Evolutionary conservation across 2,113 vertebrate genomes (phyloP), one percentile per base, ranked within the genome.

Genomic region (Hydrochoerus hydrochaeris): DNA sequence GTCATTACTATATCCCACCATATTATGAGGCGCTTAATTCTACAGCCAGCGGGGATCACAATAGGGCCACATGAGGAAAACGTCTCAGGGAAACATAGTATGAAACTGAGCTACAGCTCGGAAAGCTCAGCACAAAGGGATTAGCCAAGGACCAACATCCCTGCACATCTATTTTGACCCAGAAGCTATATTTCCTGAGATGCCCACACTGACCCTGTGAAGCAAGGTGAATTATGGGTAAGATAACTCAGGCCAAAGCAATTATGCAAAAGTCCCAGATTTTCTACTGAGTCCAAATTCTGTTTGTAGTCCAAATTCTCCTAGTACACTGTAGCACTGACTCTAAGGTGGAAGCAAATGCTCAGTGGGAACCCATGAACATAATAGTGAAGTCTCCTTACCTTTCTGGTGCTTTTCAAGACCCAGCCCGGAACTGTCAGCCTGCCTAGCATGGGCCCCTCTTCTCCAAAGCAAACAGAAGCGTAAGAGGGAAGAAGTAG

Each of bases 381-480:
- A 26, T 35, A 65, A 77, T 26, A 52, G 32, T 85, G 49, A 86
- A 38, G 38, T 13, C 4, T 44, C 60, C 46, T 93, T 65, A 0
- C 24, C 85, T 75, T 93, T 88, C 80, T 52, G 49, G 28, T 92
- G 80, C 0, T 52, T 26, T 78, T 94, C 54, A 84, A 90, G 73
- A 69, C 73, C 26, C 81, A 83, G 49, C 35, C 35, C 71, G 58
- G 85, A 54, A 83, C 52, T 52, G 71, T 32, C 19, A 94, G n/a
- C 41, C 63, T 88, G 8, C n/a, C 52, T 65, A 46, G 44, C 63
- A 82, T 24, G 63, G 87, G 32, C 90, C 22, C 46, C 58, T 81
- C 63, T 88, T 17, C 44, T 75, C 67, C 77, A 89, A 77, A 93
- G 28, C 90, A 97, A 96, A 95, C 69, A 91, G 44, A 90, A 87